These are phyloP conservation scores for Thymelicus sylvestris DNA, from an alignment of 2,888 invertebrate species.

Conservation along the genomic window DNA sequence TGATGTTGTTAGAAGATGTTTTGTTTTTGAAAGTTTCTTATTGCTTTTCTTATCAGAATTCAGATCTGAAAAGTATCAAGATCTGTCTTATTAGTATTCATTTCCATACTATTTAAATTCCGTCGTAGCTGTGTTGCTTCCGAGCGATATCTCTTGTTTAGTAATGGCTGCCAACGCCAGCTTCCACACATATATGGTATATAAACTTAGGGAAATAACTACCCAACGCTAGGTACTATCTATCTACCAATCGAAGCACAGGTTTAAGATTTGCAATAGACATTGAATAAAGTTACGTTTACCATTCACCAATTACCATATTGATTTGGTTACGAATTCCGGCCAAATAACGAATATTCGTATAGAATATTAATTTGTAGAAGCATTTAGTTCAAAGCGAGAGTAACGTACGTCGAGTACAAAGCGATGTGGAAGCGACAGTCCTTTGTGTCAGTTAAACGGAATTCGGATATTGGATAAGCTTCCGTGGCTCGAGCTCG, in stretches of 20 bases:
- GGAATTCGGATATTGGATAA: conserved; percentile 79
- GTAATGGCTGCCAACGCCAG: neutral
- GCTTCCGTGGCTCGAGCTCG: conserved; percentile 55
- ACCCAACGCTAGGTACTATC: too few relatives aligned
- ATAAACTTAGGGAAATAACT: neutral
- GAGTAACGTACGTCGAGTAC: conserved; percentile 44
- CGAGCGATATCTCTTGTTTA: neutral
- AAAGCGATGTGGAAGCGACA: conserved; percentile 68
- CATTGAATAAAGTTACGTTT: neutral
- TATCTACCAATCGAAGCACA: neutral
- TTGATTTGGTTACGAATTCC: conserved; percentile 38
- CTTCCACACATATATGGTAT: neutral
- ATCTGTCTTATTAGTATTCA: neutral
- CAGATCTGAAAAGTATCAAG: neutral
- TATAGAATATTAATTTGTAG: conserved; percentile 31
- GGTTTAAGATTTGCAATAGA: neutral
- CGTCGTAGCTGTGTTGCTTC: neutral
- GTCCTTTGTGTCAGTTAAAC: conserved; percentile 73
- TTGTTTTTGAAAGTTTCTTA: neutral
- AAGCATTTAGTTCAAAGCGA: conserved; percentile 23
- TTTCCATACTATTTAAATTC: neutral
- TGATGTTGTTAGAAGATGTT: conserved; percentile 55
- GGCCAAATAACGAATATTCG: conserved; percentile 6
- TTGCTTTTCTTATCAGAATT: too few relatives aligned
- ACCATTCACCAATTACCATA: conserved; percentile 52